phyloP scores from a whole-genome alignment of 2,888 invertebrate genomes.

The Lasioglossum villosulum region DNA sequence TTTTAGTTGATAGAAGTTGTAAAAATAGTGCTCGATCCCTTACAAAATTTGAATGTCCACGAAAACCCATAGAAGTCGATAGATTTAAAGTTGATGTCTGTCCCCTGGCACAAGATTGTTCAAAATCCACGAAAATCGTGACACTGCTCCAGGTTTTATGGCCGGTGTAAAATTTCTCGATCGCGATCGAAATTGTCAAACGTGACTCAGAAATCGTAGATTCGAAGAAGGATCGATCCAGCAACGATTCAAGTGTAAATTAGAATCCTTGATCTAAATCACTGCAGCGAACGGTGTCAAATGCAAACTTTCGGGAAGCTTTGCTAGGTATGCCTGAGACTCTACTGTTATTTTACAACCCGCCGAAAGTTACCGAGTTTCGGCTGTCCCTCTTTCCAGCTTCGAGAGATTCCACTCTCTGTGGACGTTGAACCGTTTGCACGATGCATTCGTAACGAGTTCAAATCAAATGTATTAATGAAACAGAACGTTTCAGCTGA shows the following conservation, averaged over 20 bases:
- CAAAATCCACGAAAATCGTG: neutral
- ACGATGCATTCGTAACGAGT: neutral
- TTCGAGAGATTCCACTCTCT: neutral
- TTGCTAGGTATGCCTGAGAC: slow-evolving; percentile 22
- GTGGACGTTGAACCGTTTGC: neutral
- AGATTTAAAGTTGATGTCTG: neutral
- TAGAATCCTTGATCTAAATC: slow-evolving; percentile 24
- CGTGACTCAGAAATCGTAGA: neutral
- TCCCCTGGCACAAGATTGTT: neutral
- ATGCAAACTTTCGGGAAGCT: slow-evolving; percentile 61
- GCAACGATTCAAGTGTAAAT: slow-evolving; percentile 25
- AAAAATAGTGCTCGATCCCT: neutral
- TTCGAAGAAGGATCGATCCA: neutral
- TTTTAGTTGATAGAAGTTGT: neutral
- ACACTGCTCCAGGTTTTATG: neutral
- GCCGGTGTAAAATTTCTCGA: neutral
- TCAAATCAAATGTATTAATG: slow-evolving; percentile 5
- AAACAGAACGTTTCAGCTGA: neutral
- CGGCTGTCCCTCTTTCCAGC: neutral
- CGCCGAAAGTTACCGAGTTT: slow-evolving; percentile 1
- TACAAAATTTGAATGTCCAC: neutral
- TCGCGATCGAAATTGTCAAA: neutral
- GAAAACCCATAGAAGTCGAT: neutral
- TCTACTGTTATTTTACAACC: slow-evolving; percentile 32
- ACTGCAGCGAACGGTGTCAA: slow-evolving; percentile 18